Percentiles rank a stretch among this genome's conserved stretches.
Conservation (phyloP, 2,797 vertebrate species). For the Mormyrus hasselquistii region DNA sequence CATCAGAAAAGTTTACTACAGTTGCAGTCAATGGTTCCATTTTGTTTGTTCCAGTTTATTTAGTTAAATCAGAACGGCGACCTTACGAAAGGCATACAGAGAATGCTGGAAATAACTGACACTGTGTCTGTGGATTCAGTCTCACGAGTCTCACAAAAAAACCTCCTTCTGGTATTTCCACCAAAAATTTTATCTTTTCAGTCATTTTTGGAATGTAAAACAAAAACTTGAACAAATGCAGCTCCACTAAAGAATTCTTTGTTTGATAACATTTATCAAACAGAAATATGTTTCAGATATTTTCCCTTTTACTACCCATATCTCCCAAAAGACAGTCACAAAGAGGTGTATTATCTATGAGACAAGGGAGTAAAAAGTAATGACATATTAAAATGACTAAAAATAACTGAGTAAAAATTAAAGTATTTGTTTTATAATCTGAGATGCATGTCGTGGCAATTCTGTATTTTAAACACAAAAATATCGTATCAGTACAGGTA, state of each 20-base stretch:
- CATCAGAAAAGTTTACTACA: neutral
- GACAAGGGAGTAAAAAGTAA: neutral
- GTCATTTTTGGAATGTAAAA: conserved; percentile 7
- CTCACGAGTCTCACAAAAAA: neutral
- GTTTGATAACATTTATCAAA: neutral
- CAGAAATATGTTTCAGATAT: neutral
- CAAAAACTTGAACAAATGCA: neutral
- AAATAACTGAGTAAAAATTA: neutral
- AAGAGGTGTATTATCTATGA: neutral
- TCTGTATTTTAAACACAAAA: neutral
- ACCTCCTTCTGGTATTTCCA: neutral
- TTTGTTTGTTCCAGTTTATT: neutral
- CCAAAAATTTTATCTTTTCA: conserved; percentile 1
- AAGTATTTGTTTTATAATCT: neutral
- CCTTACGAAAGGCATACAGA: neutral
- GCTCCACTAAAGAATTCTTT: neutral
- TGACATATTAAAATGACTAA: neutral
- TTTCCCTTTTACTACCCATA: neutral
- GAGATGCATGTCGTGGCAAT: neutral
- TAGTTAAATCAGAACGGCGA: neutral
- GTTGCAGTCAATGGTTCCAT: neutral
- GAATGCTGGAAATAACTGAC: neutral
- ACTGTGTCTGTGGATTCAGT: neutral
- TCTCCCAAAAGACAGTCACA: neutral
- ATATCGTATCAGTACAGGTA: neutral